Evolutionary conservation across 2,888 invertebrate species (phyloP).

Genomic region (Chaetogeoica ovagalla): DNA sequence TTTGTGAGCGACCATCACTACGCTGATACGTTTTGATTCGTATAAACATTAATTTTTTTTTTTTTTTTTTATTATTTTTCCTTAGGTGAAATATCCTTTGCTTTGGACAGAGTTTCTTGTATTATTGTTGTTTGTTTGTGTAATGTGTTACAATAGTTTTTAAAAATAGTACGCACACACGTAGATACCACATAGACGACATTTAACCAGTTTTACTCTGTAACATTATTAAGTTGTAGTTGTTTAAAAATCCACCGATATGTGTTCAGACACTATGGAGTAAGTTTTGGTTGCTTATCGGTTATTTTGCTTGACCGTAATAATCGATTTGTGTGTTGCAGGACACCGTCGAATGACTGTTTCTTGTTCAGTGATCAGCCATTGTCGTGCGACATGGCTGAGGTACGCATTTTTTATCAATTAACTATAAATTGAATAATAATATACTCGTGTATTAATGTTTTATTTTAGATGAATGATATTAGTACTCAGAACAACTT

Average conservation of each 20-base stretch:
- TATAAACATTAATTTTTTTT: background rate
- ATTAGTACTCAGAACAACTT: slow-evolving; percentile 26
- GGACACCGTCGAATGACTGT: slow-evolving; percentile 25
- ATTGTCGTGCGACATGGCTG: slow-evolving; percentile 13
- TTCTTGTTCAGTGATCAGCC: slow-evolving; percentile 28
- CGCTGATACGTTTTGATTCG: background rate
- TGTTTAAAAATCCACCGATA: slow-evolving; percentile 30
- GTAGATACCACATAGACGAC: background rate
- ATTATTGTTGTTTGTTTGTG: slow-evolving; percentile 15
- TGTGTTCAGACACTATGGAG: slow-evolving; percentile 45
- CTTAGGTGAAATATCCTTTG: slow-evolving; percentile 15
- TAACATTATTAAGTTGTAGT: slow-evolving; percentile 9
- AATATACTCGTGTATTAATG: background rate
- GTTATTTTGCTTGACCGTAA: background rate
- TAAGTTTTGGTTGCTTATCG: slow-evolving; percentile 9
- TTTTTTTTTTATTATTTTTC: slow-evolving; percentile 8
- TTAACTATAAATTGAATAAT: background rate
- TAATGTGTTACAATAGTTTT: background rate
- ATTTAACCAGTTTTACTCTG: slow-evolving; percentile 6
- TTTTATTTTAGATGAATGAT: slow-evolving; percentile 38
- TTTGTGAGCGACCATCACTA: too few relatives aligned
- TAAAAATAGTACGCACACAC: background rate
- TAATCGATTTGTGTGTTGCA: slow-evolving; percentile 4
- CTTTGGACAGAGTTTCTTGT: background rate
- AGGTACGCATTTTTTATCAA: slow-evolving; percentile 2